Percentiles rank a stretch among this genome's conserved stretches.
Evolutionary conservation across 1,140 invertebrate species (phyloP).

Genomic region (Diorhabda elongata): DNA sequence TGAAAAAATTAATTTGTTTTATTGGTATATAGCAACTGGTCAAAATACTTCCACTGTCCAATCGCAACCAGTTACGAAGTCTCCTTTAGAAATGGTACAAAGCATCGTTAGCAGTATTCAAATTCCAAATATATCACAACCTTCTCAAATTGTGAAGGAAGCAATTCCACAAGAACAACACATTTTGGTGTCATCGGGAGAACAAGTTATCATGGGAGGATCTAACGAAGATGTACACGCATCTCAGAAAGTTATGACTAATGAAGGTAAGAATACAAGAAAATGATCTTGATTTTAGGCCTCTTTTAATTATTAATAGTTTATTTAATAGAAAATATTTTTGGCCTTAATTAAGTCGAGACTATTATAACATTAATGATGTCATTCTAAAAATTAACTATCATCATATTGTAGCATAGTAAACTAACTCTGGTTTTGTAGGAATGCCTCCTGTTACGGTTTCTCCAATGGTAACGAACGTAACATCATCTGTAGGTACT

Average conservation of each 20-base stretch:
- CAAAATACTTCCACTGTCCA: conserved; percentile 48
- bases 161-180: conserved; percentile 43
- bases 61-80: conserved; percentile 54
- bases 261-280: conserved; percentile 39
- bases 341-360: too few species aligned
- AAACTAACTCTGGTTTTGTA: not conserved
- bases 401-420: too few species aligned
- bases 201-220: conserved; percentile 66
- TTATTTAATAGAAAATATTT: too few species aligned
- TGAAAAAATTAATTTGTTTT: too few species aligned
- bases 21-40: conserved; percentile 39
- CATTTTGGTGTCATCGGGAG: conserved; percentile 69
- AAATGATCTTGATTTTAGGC: too few species aligned
- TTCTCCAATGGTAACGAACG: conserved; percentile 65
- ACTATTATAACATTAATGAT: too few species aligned
- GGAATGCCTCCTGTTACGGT: conserved; percentile 64
- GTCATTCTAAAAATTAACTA: too few species aligned
- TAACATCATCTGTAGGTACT: conserved; percentile 64
- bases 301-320: too few species aligned
- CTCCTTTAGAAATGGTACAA: conserved; percentile 75
- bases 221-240: conserved; percentile 28
- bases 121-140: conserved; percentile 49
- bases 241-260: conserved; percentile 58
- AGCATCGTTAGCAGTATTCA: conserved; percentile 74
- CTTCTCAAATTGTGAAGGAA: not conserved